Percentiles rank a stretch among this genome's conserved stretches.
Conservation (phyloP, 1,140 invertebrate genomes). For the Armadillidium nasatum region DNA sequence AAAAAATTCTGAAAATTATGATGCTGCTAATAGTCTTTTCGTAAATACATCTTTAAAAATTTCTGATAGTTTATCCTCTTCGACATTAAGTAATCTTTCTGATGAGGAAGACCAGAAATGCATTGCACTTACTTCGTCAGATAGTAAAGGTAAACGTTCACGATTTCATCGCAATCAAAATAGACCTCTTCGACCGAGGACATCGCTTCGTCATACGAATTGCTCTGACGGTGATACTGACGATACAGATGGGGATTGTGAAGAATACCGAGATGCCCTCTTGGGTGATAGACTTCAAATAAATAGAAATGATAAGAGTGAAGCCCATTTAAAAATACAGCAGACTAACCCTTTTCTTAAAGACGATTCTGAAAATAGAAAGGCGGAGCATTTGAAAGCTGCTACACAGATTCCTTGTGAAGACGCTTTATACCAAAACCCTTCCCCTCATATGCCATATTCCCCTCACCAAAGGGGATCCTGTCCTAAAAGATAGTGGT, state of each 20-base stretch:
- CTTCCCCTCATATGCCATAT: not conserved
- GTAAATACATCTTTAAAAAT: too few relatives aligned
- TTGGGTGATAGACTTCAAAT: not conserved
- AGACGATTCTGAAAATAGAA: not conserved
- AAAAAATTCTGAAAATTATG: too few relatives aligned
- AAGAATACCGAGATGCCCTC: not conserved
- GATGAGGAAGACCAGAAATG: not conserved
- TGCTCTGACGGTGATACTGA: slow-evolving; percentile 1
- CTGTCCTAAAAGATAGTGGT: not conserved
- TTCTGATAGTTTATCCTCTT: too few relatives aligned
- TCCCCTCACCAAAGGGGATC: not conserved
- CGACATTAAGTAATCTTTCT: not conserved
- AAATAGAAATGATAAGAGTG: not conserved
- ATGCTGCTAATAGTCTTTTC: too few relatives aligned
- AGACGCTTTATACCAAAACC: not conserved
- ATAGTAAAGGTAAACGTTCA: not conserved
- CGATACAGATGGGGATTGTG: slow-evolving; percentile 6
- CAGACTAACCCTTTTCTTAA: not conserved
- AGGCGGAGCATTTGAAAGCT: not conserved
- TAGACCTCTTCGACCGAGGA: not conserved
- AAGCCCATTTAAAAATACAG: not conserved
- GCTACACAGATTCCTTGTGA: not conserved
- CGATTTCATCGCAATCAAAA: not conserved
- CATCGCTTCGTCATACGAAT: not conserved
- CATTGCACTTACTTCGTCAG: not conserved